phyloP scores from a whole-genome alignment of 1,140 invertebrate genomes.

The Pygmarrhopalites habei region DNA sequence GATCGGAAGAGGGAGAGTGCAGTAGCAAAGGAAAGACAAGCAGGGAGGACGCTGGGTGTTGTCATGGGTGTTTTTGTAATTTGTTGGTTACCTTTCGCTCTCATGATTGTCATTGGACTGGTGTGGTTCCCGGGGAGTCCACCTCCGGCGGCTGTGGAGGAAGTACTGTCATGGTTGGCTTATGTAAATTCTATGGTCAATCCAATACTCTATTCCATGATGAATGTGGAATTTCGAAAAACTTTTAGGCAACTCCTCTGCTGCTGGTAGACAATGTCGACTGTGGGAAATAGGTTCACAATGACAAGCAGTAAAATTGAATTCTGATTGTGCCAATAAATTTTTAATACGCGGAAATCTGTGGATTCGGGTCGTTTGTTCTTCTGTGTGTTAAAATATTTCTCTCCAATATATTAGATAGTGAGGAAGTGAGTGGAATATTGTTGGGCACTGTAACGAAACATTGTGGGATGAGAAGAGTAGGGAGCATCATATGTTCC shows the following conservation, averaged over 20 bases:
- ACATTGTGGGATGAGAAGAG: too few species aligned
- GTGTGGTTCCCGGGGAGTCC: slow-evolving; percentile 80
- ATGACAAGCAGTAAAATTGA: too few species aligned
- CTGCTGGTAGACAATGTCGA: too few species aligned
- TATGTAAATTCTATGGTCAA: slow-evolving; percentile 90
- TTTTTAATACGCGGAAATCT: too few species aligned
- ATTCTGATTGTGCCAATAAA: too few species aligned
- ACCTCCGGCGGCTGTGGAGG: slow-evolving; percentile 69
- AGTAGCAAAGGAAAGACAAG: slow-evolving; percentile 74
- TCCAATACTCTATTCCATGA: slow-evolving; percentile 90
- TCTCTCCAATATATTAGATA: too few species aligned
- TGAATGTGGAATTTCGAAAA: slow-evolving; percentile 86
- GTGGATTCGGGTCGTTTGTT: too few species aligned
- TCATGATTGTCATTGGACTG: slow-evolving; percentile 87
- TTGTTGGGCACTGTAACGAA: too few species aligned
- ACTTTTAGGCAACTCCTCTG: slow-evolving; percentile 61
- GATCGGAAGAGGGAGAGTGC: slow-evolving; percentile 90
- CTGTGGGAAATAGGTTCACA: too few species aligned
- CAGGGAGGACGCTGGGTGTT: slow-evolving; percentile 84
- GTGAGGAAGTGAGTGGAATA: too few species aligned
- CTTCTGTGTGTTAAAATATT: too few species aligned
- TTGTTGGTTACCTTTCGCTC: slow-evolving; percentile 86
- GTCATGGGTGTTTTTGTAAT: slow-evolving; percentile 82
- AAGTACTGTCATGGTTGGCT: slow-evolving; percentile 77
- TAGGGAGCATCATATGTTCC: too few species aligned